Evolutionary conservation across 2,888 invertebrate species (phyloP).

Genomic region (Terebella lapidaria): DNA sequence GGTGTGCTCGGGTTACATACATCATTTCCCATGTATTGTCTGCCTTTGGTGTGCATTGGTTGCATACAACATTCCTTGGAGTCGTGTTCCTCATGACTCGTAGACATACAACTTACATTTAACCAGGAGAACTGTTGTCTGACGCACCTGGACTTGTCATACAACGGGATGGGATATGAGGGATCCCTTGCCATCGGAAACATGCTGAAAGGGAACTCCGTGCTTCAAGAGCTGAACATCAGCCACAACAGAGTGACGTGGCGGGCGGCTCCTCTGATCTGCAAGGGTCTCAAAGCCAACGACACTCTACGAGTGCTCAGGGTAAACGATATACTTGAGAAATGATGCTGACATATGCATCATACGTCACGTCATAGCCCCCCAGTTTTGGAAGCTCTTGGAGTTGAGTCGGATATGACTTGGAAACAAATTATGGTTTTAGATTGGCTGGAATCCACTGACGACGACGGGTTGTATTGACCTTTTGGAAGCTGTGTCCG

Average conservation of each 20-base stretch:
- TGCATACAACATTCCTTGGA: background rate
- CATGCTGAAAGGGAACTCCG: conserved; percentile 28
- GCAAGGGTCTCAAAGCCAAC: conserved; percentile 31
- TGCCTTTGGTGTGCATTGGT: too few species aligned
- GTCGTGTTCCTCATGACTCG: background rate
- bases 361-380: too few species aligned
- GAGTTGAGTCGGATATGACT: too few species aligned
- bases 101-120: too few species aligned
- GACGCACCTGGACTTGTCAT: conserved; percentile 28
- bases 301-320: conserved; percentile 26
- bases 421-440: too few species aligned
- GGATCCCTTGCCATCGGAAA: conserved; percentile 34
- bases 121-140: conserved; percentile 29
- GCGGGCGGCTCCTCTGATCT: conserved; percentile 29
- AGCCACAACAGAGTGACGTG: conserved; percentile 34
- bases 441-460: conserved; percentile 37
- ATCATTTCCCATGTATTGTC: too few species aligned
- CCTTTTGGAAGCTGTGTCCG: conserved; percentile 31
- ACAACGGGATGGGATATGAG: conserved; percentile 39
- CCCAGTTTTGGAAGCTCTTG: too few species aligned
- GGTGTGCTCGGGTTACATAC: too few species aligned
- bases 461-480: conserved; percentile 43
- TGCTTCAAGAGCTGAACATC: conserved; percentile 29
- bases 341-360: too few species aligned
- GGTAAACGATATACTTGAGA: too few species aligned